Evolutionary conservation across 2,888 invertebrate species (phyloP), one percentile per base, ranked within the genome.

Genomic region (Empis livida): DNA sequence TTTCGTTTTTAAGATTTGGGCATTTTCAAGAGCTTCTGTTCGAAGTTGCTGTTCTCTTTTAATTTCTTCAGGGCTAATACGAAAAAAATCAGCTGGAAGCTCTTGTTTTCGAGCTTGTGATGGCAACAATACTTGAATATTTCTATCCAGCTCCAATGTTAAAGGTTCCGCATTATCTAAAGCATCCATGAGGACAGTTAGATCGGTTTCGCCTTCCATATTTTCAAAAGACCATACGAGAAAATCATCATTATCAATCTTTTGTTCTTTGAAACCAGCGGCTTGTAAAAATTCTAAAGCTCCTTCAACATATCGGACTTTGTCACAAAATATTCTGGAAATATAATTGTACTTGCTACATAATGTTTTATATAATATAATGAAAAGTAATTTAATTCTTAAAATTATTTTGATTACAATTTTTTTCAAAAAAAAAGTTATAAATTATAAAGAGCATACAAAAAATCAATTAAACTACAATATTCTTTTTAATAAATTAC

Each of bases 1-100:
- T 65, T 92, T 93, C 0, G 96, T 96, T 58, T 91, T 75, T 9
- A 97, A 71, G 72, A 89, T 82, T 62, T 88, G 80, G 60, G 83
- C 79, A 59, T 76, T 82, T 61, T 93, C 93, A 35, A 85, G 75
- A 2, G 80, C 79, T 65, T 91, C 88, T 14, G 76, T 62, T 56
- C 88, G 57, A n/a, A 80, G 59, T 58, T 82, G 81, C 54, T 85
- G 84, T 67, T 93, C 93, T 52, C 76, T 75, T 63, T 88, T 89
- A 11, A 96, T 61, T 61, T 96, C 96, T 51, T 89, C 90, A 0
- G 83, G 73, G 0, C 83, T 74, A 15, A 93, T 70, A 3, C 81
- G 78, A 64, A 84, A 97, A 71, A 96, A 96, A 2, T 87, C 88
- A 1, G 78, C 69, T 0, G 95, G 93, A 13, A 96, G 71, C 50